These are phyloP conservation scores for Drosophila nikananu DNA, from an alignment of 1,140 invertebrate genomes.

Conservation along the genomic window DNA sequence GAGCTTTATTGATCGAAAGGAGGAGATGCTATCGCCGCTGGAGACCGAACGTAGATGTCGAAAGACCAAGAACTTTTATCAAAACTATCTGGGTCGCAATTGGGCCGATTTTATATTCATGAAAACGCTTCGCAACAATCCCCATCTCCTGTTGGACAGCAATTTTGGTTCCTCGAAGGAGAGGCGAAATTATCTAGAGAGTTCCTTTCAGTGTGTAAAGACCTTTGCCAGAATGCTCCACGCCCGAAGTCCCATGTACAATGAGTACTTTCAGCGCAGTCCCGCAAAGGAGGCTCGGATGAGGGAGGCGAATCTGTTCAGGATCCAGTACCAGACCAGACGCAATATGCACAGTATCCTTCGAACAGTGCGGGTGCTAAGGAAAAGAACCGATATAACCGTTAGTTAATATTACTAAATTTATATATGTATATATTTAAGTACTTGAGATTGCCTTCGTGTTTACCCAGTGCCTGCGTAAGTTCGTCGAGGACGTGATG, in stretches of 20 bases:
- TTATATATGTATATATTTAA: neutral
- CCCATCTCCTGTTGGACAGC: slow-evolving; percentile 22
- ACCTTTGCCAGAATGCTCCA: slow-evolving; percentile 71
- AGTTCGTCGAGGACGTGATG: slow-evolving; percentile 72
- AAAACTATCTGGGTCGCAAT: slow-evolving; percentile 65
- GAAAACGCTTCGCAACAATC: slow-evolving; percentile 51
- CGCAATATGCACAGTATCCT: slow-evolving; percentile 75
- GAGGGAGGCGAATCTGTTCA: slow-evolving; percentile 52
- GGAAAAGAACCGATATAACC: slow-evolving; percentile 39
- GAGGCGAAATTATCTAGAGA: slow-evolving; percentile 18
- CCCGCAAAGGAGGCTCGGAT: slow-evolving; percentile 9
- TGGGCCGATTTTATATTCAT: slow-evolving; percentile 77
- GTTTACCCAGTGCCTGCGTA: slow-evolving; percentile 35
- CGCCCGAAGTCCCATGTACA: slow-evolving; percentile 72
- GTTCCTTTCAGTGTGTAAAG: slow-evolving; percentile 26
- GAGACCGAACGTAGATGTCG: slow-evolving; percentile 60
- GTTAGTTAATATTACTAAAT: slow-evolving; percentile 27
- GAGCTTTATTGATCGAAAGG: slow-evolving; percentile 50
- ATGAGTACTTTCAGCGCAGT: slow-evolving; percentile 37
- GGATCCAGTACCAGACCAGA: slow-evolving; percentile 77
- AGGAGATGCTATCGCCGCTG: slow-evolving; percentile 56
- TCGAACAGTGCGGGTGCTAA: slow-evolving; percentile 43
- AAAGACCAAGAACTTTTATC: slow-evolving; percentile 68
- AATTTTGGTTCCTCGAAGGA: slow-evolving; percentile 19
- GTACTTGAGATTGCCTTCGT: neutral